phyloP scores from a whole-genome alignment of 2,113 vertebrate species.

The Oreocharis arfaki region DNA sequence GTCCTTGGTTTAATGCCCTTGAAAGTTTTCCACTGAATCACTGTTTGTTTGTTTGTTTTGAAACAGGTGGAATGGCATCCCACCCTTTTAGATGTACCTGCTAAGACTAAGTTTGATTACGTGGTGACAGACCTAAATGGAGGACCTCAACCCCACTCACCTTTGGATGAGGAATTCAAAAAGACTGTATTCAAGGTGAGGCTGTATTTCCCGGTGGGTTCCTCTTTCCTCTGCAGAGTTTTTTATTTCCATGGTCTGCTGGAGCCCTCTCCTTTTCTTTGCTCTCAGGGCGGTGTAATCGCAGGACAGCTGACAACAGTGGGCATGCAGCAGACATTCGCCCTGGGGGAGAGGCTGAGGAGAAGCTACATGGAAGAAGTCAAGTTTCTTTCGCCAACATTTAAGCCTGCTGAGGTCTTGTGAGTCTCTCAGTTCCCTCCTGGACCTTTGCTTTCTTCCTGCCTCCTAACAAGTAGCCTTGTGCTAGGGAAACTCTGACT shows the following conservation, averaged over 20 bases:
- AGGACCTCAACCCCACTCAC: constrained; percentile 79
- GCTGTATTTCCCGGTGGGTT: background rate
- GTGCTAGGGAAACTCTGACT: background rate
- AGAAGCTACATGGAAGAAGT: constrained; percentile 78
- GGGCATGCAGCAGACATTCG: constrained; percentile 92
- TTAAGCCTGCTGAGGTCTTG: constrained; percentile 86
- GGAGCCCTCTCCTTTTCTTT: background rate
- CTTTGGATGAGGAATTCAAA: constrained; percentile 76
- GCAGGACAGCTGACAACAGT: constrained; percentile 90
- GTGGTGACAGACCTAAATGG: constrained; percentile 82
- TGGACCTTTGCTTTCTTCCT: background rate
- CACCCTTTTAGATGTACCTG: constrained; percentile 78
- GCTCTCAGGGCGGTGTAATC: constrained; percentile 80
- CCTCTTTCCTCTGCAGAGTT: background rate
- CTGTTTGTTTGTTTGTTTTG: background rate
- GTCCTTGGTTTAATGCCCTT: background rate
- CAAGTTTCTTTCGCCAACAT: constrained; percentile 80
- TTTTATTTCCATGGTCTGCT: background rate
- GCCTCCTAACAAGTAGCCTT: background rate
- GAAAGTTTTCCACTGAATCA: background rate
- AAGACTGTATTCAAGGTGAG: constrained; percentile 69
- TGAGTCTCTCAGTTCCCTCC: constrained; percentile 71
- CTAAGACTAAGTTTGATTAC: constrained; percentile 81
- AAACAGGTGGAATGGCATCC: constrained; percentile 84
- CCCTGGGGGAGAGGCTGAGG: constrained; percentile 83